Conservation (phyloP, 2,888 invertebrate species). For the Pammene fasciana region DNA sequence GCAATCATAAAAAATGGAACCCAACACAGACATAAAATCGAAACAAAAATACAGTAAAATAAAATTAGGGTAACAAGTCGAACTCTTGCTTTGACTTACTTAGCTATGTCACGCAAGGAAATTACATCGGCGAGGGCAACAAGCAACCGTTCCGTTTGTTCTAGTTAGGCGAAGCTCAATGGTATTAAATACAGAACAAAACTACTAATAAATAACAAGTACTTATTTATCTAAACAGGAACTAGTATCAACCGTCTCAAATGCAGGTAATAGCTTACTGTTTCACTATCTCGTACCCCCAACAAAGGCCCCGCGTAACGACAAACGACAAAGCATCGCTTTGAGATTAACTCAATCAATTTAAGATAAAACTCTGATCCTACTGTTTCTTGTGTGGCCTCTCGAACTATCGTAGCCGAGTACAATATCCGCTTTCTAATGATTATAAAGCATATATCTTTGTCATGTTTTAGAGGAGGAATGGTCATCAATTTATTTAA, state of each 20-base stretch:
- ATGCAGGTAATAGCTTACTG: slow-evolving; percentile 56
- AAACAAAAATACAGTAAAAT: slow-evolving; percentile 69
- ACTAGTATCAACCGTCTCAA: slow-evolving; percentile 46
- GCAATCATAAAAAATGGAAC: slow-evolving; percentile 39
- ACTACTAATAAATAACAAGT: slow-evolving; percentile 42
- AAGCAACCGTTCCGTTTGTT: slow-evolving; percentile 6
- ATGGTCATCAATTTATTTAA: slow-evolving; percentile 42
- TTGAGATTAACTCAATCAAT: slow-evolving; percentile 75
- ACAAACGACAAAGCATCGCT: slow-evolving; percentile 70
- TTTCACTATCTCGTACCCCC: slow-evolving; percentile 57
- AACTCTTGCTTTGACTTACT: slow-evolving; percentile 74
- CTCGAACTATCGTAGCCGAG: slow-evolving; percentile 48
- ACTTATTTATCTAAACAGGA: slow-evolving; percentile 44
- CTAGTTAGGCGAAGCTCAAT: slow-evolving; percentile 23
- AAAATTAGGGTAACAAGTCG: slow-evolving; percentile 76
- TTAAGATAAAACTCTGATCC: slow-evolving; percentile 67
- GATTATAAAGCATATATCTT: slow-evolving; percentile 41
- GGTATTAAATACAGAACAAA: slow-evolving; percentile 33
- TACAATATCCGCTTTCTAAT: slow-evolving; percentile 43
- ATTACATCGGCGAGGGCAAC: slow-evolving; percentile 54
- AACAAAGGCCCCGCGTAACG: slow-evolving; percentile 61
- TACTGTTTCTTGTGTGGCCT: slow-evolving; percentile 71
- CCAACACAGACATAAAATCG: slow-evolving; percentile 66
- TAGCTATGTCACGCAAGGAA: slow-evolving; percentile 69
- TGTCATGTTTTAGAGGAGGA: slow-evolving; percentile 38